Evolutionary conservation across 2,797 vertebrate genomes (phyloP), one percentile per base, ranked within the genome.

Genomic region (Cossypha heuglini): DNA sequence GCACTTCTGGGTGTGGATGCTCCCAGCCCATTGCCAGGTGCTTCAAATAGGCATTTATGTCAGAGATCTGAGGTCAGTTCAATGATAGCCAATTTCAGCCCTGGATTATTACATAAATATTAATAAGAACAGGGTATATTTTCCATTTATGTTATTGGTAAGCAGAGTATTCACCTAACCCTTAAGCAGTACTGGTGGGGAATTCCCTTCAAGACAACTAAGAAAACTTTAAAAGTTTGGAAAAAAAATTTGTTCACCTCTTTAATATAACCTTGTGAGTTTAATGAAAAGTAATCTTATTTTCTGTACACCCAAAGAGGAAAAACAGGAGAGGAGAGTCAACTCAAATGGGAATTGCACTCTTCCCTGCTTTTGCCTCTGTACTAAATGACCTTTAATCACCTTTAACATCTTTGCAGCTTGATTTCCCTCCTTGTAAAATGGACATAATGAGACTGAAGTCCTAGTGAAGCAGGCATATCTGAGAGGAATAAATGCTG

Each of bases 31-130:
- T 89, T 97, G 95, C 96, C 88, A 93, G 94, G 49, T 92, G 77
- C 94, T 96, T 76, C 90, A 73, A 45, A 90, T 91, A 91, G 90
- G 95, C 93, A 97, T 97, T 95, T 95, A 88, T 96, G 97, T 94
- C 96, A 97, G 78, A 97, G 96, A 92, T 94, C 86, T 94, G 92
- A 92, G 94, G 95, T 97, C 94, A 88, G 61, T 85, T 86, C 91
- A 85, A 71, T 51, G 62, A 94, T 91, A 85, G 85, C 55, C 69
- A 78, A 82, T 93, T 93, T 48, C 93, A 90, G 82, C n/a, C 62
- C 35, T 59, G n/a, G 37, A 31, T 72, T 61, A 55, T 88, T 68
- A 67, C 31, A 71, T 71, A 86, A 96, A 94, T 95, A 74, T 59
- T 94, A 86, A 86, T 94, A 91, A 90, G 68, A 87, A 73, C 35